Conservation (phyloP, 2,888 invertebrate genomes). For the Drosophila pegasa region DNA sequence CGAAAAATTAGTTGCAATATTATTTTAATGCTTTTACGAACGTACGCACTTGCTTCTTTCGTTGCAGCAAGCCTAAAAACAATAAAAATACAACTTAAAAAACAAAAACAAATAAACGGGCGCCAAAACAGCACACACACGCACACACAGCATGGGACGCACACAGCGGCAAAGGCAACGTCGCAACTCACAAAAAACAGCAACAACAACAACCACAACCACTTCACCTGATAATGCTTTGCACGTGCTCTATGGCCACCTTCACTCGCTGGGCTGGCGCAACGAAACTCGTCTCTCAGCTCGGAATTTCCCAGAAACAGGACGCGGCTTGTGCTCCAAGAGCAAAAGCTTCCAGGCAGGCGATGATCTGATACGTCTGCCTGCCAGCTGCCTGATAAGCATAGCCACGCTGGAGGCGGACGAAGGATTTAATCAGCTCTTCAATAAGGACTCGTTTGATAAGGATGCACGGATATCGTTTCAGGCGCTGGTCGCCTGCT, state of each 20-base stretch:
- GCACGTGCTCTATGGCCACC: conserved; percentile 63
- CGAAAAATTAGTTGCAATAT: conserved; percentile 14
- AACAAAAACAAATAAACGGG: conserved; percentile 20
- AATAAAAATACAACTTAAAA: conserved; percentile 31
- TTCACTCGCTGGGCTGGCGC: conserved; percentile 85
- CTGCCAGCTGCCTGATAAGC: conserved; percentile 87
- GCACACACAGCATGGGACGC: conserved; percentile 75
- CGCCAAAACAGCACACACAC: conserved; percentile 39
- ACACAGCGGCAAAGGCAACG: conserved; percentile 71
- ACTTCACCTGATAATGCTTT: conserved; percentile 31
- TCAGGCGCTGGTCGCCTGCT: conserved; percentile 91
- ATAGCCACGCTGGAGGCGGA: conserved; percentile 87
- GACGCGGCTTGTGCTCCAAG: conserved; percentile 90
- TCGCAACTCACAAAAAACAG: conserved; percentile 22
- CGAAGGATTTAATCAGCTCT: conserved; percentile 86
- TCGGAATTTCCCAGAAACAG: conserved; percentile 88
- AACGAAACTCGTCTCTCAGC: conserved; percentile 87
- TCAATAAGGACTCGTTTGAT: conserved; percentile 72
- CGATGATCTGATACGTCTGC: conserved; percentile 88
- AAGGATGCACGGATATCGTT: conserved; percentile 86
- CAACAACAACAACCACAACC: background rate
- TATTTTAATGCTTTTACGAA: conserved; percentile 39
- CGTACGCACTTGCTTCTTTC: conserved; percentile 71
- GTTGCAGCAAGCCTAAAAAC: conserved; percentile 73
- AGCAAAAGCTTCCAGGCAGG: conserved; percentile 85